Base-by-base conservation (phyloP, 1,140 invertebrate species). In the Caenorhabditis remanei region DNA sequence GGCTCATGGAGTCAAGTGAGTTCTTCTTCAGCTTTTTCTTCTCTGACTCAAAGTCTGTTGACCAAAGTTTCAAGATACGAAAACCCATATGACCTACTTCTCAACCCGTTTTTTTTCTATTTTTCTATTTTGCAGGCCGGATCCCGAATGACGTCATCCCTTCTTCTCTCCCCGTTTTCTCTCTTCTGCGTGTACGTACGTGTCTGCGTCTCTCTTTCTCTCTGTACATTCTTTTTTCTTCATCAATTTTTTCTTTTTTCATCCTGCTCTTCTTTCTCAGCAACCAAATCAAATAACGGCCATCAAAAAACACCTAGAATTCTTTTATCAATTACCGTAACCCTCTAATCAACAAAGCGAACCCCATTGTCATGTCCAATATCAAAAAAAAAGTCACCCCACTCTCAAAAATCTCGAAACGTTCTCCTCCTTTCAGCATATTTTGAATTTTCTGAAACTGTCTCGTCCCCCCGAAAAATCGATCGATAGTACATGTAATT, bases 1-100 rank as follows among this genome's bases (percentile, higher is more conserved):
- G 48, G 83, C 82, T 61, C 90, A 79, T 84, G 83, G 71, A 13
- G 19, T 63, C 50, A 87, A 82, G 75, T 55, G 43, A 85, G 61
- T 41, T 48, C 14, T 43, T 53, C 11, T 53, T 14, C 16, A 13
- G 0, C 6, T 56, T 48, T 40, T 43, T 13, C 75, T 21, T 63
- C 79, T 53, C 24, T 48, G 16, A 16, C 5, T 53, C 50, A 53
- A 53, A 58, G n/a, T n/a, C n/a, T 21, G 7, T 58, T 58, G n/a
- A n/a, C 56, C 56, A 58, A n/a, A n/a, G 50, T 53, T 53, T 53
- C 50, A 53, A 53, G 50, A 53, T 16, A 13, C 50, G 9, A 53
- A 53, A 16, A 53, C 50, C 13, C 58, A 40, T 46, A 71, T 53
- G 48, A 71, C 50, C 53, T 67, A 75, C 63, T 86, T 55, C 79